phyloP scores from a whole-genome alignment of 2,797 vertebrate genomes.

The Pachyuromys duprasi region DNA sequence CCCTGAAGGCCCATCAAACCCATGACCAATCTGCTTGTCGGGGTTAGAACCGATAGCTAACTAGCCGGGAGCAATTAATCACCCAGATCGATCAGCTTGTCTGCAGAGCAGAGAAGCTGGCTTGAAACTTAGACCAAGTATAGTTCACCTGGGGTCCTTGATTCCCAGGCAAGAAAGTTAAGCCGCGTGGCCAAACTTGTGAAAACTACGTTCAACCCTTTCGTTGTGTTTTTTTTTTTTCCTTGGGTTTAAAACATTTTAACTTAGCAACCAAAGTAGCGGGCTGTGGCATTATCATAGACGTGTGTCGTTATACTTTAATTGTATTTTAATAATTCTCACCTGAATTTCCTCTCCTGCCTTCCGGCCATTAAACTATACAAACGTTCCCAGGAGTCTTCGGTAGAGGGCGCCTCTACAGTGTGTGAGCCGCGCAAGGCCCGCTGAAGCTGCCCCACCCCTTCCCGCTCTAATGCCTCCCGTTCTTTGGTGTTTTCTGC shows the following conservation, averaged over 20 bases:
- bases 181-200: not conserved
- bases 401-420: not conserved
- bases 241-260: not conserved
- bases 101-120: not conserved
- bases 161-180: constrained; percentile 10
- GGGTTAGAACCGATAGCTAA: not conserved
- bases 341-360: not conserved
- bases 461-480: not conserved
- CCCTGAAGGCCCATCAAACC: not conserved
- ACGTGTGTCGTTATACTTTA: not conserved
- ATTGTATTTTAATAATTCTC: not conserved
- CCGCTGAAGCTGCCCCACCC: too few relatives aligned
- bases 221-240: not conserved
- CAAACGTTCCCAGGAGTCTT: constrained; percentile 1
- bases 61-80: not conserved
- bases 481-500: not conserved
- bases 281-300: not conserved
- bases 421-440: too few relatives aligned
- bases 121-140: constrained; percentile 34
- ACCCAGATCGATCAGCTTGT: not conserved
- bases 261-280: not conserved
- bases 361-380: not conserved
- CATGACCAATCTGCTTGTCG: not conserved
- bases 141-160: not conserved
- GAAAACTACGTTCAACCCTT: constrained; percentile 22